phyloP scores from a whole-genome alignment of 2,113 vertebrate species.

The Oryzias celebensis region DNA sequence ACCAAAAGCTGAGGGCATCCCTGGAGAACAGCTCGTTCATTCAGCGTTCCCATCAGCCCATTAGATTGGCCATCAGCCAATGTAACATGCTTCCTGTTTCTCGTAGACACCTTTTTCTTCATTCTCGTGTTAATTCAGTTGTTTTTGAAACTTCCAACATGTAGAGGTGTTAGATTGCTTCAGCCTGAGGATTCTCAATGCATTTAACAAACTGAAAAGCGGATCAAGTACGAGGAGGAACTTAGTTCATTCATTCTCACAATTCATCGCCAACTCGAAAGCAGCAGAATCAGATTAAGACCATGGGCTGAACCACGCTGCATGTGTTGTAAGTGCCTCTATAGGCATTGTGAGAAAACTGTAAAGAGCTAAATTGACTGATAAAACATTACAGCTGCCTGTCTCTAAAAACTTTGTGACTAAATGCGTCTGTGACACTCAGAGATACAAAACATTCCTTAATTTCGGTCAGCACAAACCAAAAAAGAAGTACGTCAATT shows the following conservation, averaged over 20 bases:
- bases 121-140: conserved; percentile 70
- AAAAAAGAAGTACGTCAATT: too few relatives aligned
- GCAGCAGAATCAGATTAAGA: conserved; percentile 35
- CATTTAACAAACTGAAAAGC: conserved; percentile 54
- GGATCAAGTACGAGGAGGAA: conserved; percentile 45
- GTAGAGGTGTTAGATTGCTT: conserved; percentile 51
- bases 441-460: background rate
- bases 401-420: conserved; percentile 24
- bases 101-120: conserved; percentile 63
- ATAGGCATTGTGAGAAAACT: conserved; percentile 41
- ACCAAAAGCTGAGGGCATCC: conserved; percentile 61
- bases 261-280: conserved; percentile 52
- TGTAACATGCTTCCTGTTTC: conserved; percentile 71
- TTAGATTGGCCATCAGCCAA: conserved; percentile 75
- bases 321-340: conserved; percentile 35
- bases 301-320: conserved; percentile 17
- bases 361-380: conserved; percentile 58
- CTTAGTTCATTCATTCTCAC: conserved; percentile 42
- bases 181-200: conserved; percentile 43
- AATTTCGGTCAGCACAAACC: background rate
- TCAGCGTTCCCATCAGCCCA: conserved; percentile 73
- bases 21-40: conserved; percentile 69
- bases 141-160: conserved; percentile 57
- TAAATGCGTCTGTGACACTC: conserved; percentile 23
- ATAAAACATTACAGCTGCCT: conserved; percentile 57